These are phyloP conservation scores for Sesia bembeciformis DNA, from an alignment of 2,888 invertebrate species.

Conservation along the genomic window DNA sequence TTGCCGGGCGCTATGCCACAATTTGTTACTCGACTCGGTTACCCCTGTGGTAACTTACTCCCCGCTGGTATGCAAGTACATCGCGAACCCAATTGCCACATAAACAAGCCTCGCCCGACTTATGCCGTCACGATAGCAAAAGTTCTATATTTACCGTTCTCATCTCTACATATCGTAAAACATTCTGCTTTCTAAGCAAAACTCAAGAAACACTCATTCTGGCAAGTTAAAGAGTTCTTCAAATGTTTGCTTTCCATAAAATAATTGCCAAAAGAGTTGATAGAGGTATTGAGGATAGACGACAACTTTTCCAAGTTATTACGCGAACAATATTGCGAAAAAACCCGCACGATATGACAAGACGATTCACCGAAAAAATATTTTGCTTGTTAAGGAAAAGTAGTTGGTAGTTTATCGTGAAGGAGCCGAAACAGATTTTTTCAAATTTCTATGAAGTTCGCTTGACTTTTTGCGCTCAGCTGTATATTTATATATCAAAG, in stretches of 20 bases:
- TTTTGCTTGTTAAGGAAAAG: slow-evolving; percentile 18
- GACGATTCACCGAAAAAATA: slow-evolving; percentile 16
- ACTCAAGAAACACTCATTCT: slow-evolving; percentile 27
- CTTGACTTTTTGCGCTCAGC: not conserved
- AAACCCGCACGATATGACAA: slow-evolving; percentile 15
- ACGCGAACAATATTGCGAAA: slow-evolving; percentile 15
- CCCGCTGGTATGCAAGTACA: too few species aligned
- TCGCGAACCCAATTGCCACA: too few species aligned
- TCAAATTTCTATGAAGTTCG: not conserved
- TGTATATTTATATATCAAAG: too few species aligned
- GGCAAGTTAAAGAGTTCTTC: slow-evolving; percentile 17
- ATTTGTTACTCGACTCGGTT: slow-evolving; percentile 50
- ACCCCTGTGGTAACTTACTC: not conserved
- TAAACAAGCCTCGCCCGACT: too few species aligned
- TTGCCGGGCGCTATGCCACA: slow-evolving; percentile 44
- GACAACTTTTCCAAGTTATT: slow-evolving; percentile 20
- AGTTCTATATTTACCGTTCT: too few species aligned
- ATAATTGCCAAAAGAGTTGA: slow-evolving; percentile 12
- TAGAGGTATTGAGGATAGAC: slow-evolving; percentile 13
- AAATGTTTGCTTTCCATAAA: slow-evolving; percentile 23
- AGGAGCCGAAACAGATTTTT: not conserved
- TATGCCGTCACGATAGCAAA: too few species aligned
- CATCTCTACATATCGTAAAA: too few species aligned
- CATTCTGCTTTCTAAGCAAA: not conserved
- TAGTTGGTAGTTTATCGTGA: slow-evolving; percentile 8